Evolutionary conservation across 1,140 invertebrate species (phyloP).

Genomic region (Euura saliciscinereae): DNA sequence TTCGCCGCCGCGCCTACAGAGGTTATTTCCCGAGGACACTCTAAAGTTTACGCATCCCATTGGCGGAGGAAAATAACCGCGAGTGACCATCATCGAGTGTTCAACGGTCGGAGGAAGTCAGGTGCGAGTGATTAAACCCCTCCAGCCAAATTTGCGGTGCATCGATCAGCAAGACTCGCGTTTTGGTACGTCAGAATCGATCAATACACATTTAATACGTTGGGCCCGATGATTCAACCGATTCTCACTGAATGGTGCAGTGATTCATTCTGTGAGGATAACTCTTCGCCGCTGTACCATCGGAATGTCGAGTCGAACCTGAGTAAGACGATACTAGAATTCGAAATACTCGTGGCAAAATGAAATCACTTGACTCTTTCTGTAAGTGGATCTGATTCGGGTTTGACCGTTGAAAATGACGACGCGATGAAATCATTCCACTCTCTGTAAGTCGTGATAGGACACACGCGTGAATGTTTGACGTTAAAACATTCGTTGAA

Average conservation of each 20-base stretch:
- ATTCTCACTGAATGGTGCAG: background rate
- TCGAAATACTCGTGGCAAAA: too few relatives aligned
- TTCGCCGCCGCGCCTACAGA: background rate
- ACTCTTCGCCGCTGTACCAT: background rate
- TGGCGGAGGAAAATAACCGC: too few relatives aligned
- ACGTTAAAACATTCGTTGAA: too few relatives aligned
- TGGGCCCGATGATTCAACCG: background rate
- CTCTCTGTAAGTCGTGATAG: too few relatives aligned
- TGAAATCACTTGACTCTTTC: too few relatives aligned
- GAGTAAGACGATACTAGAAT: too few relatives aligned
- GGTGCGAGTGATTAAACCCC: background rate
- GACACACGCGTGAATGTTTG: too few relatives aligned
- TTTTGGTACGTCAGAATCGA: background rate
- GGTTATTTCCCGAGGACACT: background rate
- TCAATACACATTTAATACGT: background rate
- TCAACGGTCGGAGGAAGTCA: background rate
- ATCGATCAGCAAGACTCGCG: background rate
- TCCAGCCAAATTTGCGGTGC: background rate
- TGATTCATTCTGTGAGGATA: background rate
- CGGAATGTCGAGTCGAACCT: background rate
- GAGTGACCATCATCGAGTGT: too few relatives aligned
- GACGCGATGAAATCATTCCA: constrained; percentile 1
- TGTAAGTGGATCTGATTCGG: background rate
- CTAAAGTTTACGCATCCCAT: too few relatives aligned
- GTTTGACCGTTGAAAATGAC: background rate